Evolutionary conservation across 2,113 vertebrate species (phyloP).

Genomic region (Scolopax mira): DNA sequence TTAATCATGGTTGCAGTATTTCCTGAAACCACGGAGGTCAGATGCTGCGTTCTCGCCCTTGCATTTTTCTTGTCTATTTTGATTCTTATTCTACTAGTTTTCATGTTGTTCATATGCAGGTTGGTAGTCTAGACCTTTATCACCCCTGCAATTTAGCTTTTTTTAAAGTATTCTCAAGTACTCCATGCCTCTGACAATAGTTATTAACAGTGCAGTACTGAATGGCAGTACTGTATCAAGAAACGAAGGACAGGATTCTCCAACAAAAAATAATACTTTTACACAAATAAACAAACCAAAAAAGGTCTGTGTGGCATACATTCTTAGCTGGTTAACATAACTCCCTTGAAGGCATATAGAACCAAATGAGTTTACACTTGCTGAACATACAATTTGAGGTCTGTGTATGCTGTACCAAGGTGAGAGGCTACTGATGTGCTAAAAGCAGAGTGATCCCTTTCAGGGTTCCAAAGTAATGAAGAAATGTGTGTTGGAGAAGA

Average conservation of each 20-base stretch:
- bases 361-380: neutral
- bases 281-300: no score
- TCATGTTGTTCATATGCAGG: neutral
- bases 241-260: neutral
- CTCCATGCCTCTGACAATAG: neutral
- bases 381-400: neutral
- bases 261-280: neutral
- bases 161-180: neutral
- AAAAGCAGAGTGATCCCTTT: neutral
- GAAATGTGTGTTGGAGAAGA: neutral
- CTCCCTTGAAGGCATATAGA: neutral
- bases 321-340: neutral
- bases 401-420: neutral
- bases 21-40: neutral
- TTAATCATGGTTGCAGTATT: neutral
- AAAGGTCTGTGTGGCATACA: fast-evolving
- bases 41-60: neutral
- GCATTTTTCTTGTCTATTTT: neutral
- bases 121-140: neutral
- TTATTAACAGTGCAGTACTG: neutral
- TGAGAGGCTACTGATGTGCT: neutral
- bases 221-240: neutral
- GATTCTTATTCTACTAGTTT: neutral
- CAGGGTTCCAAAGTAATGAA: neutral
- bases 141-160: neutral